These are phyloP conservation scores for Artemia franciscana DNA, from an alignment of 1,140 invertebrate genomes.

Conservation along the genomic window DNA sequence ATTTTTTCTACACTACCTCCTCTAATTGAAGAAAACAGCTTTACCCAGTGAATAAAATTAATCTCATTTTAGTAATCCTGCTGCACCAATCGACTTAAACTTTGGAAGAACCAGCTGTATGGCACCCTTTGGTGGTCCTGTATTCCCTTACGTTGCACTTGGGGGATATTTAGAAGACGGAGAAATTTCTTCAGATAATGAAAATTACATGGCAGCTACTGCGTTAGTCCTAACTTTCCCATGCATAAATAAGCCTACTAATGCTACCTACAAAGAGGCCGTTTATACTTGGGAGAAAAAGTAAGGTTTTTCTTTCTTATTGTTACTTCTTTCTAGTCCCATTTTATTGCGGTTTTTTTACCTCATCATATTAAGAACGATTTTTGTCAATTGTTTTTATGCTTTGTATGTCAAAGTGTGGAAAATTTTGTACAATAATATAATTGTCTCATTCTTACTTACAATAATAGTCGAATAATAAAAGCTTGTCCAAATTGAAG, in stretches of 20 bases:
- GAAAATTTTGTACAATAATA: no score
- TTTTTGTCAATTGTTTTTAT: no score
- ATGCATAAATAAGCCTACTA: constrained; percentile 69
- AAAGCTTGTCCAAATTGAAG: no score
- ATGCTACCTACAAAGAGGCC: constrained; percentile 37
- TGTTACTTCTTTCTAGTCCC: neutral
- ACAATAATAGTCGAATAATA: no score
- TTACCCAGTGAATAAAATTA: no score
- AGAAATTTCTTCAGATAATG: constrained; percentile 8
- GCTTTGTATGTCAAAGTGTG: no score
- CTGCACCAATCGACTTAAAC: neutral
- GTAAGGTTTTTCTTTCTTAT: constrained; percentile 20
- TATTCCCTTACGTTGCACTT: constrained; percentile 67
- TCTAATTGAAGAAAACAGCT: no score
- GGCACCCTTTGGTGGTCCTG: constrained; percentile 63
- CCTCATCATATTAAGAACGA: no score
- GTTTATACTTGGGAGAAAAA: constrained; percentile 74
- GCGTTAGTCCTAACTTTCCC: constrained; percentile 72
- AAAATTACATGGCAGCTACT: constrained; percentile 44
- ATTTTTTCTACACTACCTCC: no score
- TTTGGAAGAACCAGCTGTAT: constrained; percentile 33
- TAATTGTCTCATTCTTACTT: no score
- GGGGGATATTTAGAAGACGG: constrained; percentile 50
- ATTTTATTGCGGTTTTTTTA: neutral
- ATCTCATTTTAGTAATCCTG: constrained; percentile 37